phyloP scores from a whole-genome alignment of 2,888 invertebrate genomes.

The Acanthosepion pharaonis region DNA sequence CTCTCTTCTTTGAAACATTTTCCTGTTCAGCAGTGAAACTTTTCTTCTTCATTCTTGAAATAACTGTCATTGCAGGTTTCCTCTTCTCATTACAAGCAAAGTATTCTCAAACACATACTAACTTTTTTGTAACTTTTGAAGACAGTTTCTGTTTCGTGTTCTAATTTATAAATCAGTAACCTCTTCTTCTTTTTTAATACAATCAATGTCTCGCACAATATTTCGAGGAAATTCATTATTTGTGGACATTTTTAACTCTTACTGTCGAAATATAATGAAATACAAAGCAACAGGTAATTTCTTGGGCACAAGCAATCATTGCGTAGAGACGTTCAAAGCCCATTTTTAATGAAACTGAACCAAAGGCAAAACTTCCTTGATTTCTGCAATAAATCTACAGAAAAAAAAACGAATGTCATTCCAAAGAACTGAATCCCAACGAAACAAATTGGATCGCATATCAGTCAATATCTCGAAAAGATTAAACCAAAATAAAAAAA shows the following conservation, averaged over 20 bases:
- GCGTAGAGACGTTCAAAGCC: no score
- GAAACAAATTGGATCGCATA: conserved; percentile 33
- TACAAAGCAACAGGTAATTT: not conserved
- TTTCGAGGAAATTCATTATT: not conserved
- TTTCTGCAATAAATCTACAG: not conserved
- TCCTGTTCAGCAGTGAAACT: no score
- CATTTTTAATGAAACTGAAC: not conserved
- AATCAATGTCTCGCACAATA: no score
- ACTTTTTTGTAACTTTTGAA: no score
- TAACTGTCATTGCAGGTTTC: no score
- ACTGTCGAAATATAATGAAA: not conserved
- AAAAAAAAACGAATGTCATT: not conserved
- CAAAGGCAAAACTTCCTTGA: not conserved
- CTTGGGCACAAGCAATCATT: not conserved
- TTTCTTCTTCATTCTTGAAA: no score
- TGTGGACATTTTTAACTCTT: not conserved
- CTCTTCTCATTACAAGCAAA: no score
- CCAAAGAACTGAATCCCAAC: not conserved
- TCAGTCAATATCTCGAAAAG: not conserved
- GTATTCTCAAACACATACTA: no score
- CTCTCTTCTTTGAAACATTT: no score
- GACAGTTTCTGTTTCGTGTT: no score
- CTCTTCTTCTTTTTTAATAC: no score
- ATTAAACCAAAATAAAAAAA: not conserved
- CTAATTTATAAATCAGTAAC: no score